phyloP scores from a whole-genome alignment of 2,113 vertebrate genomes.

The Parus major region DNA sequence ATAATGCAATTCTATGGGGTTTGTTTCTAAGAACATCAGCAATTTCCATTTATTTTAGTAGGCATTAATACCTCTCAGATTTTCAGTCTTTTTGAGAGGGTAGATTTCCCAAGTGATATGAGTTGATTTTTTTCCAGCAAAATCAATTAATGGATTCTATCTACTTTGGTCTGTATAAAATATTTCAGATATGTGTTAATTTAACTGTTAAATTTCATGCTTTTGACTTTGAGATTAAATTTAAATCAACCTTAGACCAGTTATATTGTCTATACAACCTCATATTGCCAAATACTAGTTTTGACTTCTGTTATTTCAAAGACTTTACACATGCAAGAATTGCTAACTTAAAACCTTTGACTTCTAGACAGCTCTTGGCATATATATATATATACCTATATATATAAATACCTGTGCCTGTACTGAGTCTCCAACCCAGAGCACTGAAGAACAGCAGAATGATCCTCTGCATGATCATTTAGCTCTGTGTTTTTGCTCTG shows the following conservation, averaged over 20 bases:
- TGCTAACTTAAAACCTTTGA: background rate
- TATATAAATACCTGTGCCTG: background rate
- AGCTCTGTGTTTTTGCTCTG: background rate
- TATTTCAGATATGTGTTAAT: background rate
- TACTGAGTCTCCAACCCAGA: background rate
- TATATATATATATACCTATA: background rate
- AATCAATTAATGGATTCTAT: background rate
- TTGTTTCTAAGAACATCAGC: background rate
- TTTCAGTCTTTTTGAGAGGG: background rate
- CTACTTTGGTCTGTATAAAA: background rate
- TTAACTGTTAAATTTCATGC: background rate
- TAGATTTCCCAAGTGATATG: background rate
- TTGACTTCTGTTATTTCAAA: background rate
- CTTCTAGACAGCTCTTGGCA: background rate
- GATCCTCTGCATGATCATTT: fast-evolving
- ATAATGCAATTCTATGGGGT: background rate
- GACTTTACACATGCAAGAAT: background rate
- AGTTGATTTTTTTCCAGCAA: background rate
- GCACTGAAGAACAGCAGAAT: background rate
- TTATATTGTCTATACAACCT: background rate
- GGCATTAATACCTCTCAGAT: background rate
- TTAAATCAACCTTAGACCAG: background rate
- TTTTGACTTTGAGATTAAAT: background rate
- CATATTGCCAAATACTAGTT: background rate
- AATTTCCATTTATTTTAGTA: background rate